phyloP scores from a whole-genome alignment of 1,140 invertebrate genomes.

The Diplogasteroides magnus region DNA sequence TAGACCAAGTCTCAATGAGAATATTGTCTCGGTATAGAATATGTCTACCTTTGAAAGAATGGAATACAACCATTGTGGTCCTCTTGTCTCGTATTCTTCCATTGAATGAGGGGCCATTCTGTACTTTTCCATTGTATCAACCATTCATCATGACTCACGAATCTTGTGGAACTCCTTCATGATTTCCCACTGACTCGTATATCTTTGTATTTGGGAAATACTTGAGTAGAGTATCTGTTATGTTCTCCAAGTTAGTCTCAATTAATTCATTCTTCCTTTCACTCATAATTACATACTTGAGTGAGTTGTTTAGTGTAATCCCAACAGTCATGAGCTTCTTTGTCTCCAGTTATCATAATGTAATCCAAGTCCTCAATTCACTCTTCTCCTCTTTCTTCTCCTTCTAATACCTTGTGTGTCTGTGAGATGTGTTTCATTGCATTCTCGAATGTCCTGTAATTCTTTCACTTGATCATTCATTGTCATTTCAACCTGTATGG shows the following conservation, averaged over 20 bases:
- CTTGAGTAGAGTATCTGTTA: conserved; percentile 68
- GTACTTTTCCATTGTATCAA: neutral
- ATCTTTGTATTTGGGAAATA: conserved; percentile 81
- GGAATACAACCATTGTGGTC: conserved; percentile 77
- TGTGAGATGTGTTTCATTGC: conserved; percentile 57
- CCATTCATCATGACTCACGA: conserved; percentile 38
- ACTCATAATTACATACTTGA: no score
- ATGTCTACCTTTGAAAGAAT: conserved; percentile 75
- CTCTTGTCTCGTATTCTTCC: conserved; percentile 33
- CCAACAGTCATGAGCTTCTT: conserved; percentile 72
- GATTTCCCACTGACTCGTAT: conserved; percentile 88
- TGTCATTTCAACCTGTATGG: no score
- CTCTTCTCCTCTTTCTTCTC: neutral
- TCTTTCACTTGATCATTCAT: no score
- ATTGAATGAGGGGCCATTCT: conserved; percentile 43
- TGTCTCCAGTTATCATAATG: neutral
- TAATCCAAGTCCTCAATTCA: neutral
- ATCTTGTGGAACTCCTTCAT: conserved; percentile 90
- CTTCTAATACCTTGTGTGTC: conserved; percentile 24
- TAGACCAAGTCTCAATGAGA: no score
- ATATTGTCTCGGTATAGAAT: no score
- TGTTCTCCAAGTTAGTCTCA: conserved; percentile 59
- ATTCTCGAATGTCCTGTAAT: conserved; percentile 65
- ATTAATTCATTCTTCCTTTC: neutral
- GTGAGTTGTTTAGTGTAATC: conserved; percentile 67